Evolutionary conservation across 1,140 invertebrate species (phyloP).

Genomic region (Drosophila nigrodunni): DNA sequence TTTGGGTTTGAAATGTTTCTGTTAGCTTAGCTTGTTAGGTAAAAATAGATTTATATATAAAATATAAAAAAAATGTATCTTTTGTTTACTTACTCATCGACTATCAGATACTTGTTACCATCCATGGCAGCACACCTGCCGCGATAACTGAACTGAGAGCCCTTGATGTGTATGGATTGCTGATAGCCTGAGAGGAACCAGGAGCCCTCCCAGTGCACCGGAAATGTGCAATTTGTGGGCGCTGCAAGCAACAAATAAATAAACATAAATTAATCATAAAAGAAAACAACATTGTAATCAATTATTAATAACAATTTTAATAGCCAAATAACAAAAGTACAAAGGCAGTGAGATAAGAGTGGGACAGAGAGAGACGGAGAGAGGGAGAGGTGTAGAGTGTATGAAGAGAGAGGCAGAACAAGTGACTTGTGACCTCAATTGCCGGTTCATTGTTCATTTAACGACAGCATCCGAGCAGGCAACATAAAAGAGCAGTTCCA

Average conservation of each 20-base stretch:
- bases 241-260: slow-evolving; percentile 72
- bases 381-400: background rate
- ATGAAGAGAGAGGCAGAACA: background rate
- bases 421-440: slow-evolving; percentile 68
- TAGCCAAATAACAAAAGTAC: slow-evolving; percentile 43
- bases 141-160: slow-evolving; percentile 91
- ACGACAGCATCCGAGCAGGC: slow-evolving; percentile 49
- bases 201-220: slow-evolving; percentile 91
- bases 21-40: slow-evolving; percentile 63
- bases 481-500: slow-evolving; percentile 43
- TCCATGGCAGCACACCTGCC: slow-evolving; percentile 91
- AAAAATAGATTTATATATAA: slow-evolving; percentile 12
- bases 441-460: slow-evolving; percentile 78
- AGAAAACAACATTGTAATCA: slow-evolving; percentile 2
- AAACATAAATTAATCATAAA: slow-evolving; percentile 3
- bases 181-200: slow-evolving; percentile 94
- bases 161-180: slow-evolving; percentile 91
- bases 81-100: slow-evolving; percentile 90
- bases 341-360: slow-evolving; percentile 27
- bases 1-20: slow-evolving; percentile 55
- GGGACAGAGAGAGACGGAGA: background rate
- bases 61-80: too few relatives aligned
- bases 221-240: slow-evolving; percentile 90
- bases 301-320: slow-evolving; percentile 40
- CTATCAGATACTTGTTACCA: slow-evolving; percentile 93